Evolutionary conservation across 2,113 vertebrate genomes (phyloP).

Genomic region (Myiozetetes cayanensis): DNA sequence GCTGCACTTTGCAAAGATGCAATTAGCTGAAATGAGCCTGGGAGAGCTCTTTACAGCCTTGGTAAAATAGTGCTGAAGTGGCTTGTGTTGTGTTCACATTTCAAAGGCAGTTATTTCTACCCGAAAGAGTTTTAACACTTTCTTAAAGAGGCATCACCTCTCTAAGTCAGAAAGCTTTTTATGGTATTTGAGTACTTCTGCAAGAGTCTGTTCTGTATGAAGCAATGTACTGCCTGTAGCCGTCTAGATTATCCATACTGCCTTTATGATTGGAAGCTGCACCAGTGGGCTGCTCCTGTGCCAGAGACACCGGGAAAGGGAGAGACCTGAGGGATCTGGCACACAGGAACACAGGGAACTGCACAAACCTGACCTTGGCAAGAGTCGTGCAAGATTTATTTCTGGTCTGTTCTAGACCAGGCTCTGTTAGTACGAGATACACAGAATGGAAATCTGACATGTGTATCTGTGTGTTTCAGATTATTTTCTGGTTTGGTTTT

Average conservation of each 20-base stretch:
- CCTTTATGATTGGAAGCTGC: neutral
- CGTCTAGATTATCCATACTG: neutral
- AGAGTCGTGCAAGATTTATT: neutral
- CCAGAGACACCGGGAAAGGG: neutral
- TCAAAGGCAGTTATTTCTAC: neutral
- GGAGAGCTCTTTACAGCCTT: neutral
- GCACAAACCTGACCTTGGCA: neutral
- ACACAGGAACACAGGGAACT: neutral
- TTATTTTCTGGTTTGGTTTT: neutral
- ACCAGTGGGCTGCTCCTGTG: neutral
- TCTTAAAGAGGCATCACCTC: neutral
- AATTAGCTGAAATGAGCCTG: neutral
- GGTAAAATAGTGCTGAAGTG: neutral
- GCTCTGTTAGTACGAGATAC: neutral
- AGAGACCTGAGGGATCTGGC: neutral
- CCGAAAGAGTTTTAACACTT: neutral
- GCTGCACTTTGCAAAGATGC: neutral
- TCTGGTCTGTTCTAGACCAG: neutral
- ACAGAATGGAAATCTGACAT: neutral
- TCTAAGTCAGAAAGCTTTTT: neutral
- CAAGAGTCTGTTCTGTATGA: neutral
- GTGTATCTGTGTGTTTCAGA: neutral
- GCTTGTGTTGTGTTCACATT: neutral
- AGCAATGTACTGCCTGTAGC: neutral
- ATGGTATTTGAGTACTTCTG: neutral